Conservation (phyloP, 2,113 vertebrate species). For the Eleginops maclovinus region DNA sequence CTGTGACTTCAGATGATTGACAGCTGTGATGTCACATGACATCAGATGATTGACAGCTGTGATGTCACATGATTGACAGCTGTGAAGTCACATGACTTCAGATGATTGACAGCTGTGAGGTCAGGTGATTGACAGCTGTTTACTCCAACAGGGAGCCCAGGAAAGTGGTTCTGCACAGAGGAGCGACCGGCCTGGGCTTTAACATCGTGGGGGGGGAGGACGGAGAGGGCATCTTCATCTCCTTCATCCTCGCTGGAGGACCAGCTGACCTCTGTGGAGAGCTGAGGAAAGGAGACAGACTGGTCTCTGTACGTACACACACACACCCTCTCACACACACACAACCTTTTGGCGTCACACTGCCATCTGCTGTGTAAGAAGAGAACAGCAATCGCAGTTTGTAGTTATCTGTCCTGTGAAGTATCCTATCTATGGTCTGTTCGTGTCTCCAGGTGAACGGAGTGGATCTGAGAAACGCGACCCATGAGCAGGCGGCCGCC, state of each 20-base stretch:
- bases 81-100: neutral
- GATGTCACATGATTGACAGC: neutral
- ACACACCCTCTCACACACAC: neutral
- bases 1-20: neutral
- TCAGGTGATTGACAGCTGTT: neutral
- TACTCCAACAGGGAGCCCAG: constrained; percentile 88
- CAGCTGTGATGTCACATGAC: neutral
- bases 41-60: constrained; percentile 20
- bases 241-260: constrained; percentile 98
- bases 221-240: constrained; percentile 99
- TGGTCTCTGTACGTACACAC: constrained; percentile 88
- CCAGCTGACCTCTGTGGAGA: constrained; percentile 97
- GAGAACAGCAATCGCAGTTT: neutral
- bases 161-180: constrained; percentile 94
- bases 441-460: constrained; percentile 93
- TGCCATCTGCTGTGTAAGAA: neutral
- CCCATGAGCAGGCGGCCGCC: constrained; percentile 95
- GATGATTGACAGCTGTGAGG: neutral
- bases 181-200: constrained; percentile 96
- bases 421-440: too few relatives aligned
- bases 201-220: constrained; percentile 99
- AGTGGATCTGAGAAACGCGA: constrained; percentile 92
- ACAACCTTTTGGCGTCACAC: neutral
- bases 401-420: too few relatives aligned
- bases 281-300: constrained; percentile 95